phyloP scores from a whole-genome alignment of 1,140 invertebrate species.

The Pygmarrhopalites habei region DNA sequence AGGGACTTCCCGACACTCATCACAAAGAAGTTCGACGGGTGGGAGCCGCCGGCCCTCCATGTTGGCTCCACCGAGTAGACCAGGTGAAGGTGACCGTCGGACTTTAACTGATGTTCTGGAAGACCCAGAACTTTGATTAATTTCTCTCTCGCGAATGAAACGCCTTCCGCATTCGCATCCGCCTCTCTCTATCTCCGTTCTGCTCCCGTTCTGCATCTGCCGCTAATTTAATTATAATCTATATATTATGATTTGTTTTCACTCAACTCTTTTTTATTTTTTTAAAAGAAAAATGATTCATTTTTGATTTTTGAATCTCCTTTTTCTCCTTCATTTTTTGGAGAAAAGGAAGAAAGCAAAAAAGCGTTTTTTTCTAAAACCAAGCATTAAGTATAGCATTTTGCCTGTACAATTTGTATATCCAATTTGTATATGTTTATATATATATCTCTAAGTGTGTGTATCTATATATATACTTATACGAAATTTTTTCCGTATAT shows the following conservation, averaged over 20 bases:
- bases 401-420: too few relatives aligned
- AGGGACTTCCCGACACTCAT: conserved; percentile 29
- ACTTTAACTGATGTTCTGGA: conserved; percentile 16
- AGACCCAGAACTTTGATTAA: conserved; percentile 13
- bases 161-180: conserved; percentile 3
- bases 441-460: too few relatives aligned
- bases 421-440: too few relatives aligned
- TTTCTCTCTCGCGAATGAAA: conserved; percentile 3
- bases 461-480: too few relatives aligned
- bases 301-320: too few relatives aligned
- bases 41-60: conserved; percentile 28
- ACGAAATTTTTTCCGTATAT: too few relatives aligned
- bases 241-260: background rate
- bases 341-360: too few relatives aligned
- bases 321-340: too few relatives aligned
- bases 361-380: too few relatives aligned
- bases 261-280: too few relatives aligned
- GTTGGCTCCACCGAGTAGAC: conserved; percentile 34
- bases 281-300: too few relatives aligned
- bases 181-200: background rate
- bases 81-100: conserved; percentile 28
- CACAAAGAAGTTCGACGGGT: conserved; percentile 33
- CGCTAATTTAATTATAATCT: background rate
- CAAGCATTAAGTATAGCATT: too few relatives aligned
- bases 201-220: conserved; percentile 18